These are phyloP conservation scores for Teleogryllus oceanicus DNA, from an alignment of 2,888 invertebrate species.

Conservation along the genomic window DNA sequence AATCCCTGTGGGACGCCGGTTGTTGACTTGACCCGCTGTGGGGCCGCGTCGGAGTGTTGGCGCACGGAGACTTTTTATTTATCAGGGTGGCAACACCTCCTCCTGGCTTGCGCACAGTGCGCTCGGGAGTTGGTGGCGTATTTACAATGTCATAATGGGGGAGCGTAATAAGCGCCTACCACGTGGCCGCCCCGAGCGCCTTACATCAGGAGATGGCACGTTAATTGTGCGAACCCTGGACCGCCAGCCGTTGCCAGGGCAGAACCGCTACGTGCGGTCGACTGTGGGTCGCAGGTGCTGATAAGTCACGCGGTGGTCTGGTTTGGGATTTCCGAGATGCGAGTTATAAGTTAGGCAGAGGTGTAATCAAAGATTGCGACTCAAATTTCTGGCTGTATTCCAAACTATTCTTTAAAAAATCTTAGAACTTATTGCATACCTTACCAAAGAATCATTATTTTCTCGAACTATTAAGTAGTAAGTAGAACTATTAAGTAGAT, in stretches of 20 bases:
- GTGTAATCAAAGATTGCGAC: too few species aligned
- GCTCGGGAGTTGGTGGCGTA: background rate
- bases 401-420: too few species aligned
- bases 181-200: background rate
- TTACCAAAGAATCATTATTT: too few species aligned
- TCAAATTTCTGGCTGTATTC: too few species aligned
- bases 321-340: too few species aligned
- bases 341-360: too few species aligned
- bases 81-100: background rate
- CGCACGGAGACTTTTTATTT: background rate
- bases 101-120: background rate
- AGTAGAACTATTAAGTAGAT: too few species aligned
- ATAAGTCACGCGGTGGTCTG: too few species aligned
- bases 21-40: too few species aligned
- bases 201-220: background rate
- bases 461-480: too few species aligned
- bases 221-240: background rate
- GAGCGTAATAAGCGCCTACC: constrained; percentile 7
- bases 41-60: background rate
- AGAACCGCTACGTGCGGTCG: background rate
- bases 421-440: too few species aligned
- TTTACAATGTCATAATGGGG: constrained; percentile 1
- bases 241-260: background rate
- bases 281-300: background rate
- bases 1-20: too few species aligned